A percentile compares a stretch with the other conserved stretches of the same genome.
Evolutionary conservation across 2,888 invertebrate species (phyloP).

Genomic region (Macaria liturata): DNA sequence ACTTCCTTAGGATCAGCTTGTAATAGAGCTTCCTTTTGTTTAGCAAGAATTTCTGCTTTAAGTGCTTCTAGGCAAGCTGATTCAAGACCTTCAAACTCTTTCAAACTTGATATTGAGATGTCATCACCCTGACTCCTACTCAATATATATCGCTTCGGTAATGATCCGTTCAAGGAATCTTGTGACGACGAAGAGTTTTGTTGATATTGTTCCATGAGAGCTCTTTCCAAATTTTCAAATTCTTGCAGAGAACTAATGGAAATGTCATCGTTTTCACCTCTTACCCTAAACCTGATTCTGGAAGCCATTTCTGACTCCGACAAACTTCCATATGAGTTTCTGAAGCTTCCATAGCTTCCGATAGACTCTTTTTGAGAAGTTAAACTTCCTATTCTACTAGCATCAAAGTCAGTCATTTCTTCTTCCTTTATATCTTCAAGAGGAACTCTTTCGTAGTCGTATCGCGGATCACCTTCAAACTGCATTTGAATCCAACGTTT

Average conservation of each 20-base stretch:
- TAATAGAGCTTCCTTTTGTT: constrained; percentile 92
- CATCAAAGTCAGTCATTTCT: constrained; percentile 94
- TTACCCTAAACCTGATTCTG: constrained; percentile 91
- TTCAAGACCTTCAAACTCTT: constrained; percentile 96
- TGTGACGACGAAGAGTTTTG: constrained; percentile 91
- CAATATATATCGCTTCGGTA: constrained; percentile 87
- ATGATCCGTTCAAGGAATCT: constrained; percentile 93
- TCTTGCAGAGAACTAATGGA: constrained; percentile 97
- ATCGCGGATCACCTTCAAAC: constrained; percentile 89
- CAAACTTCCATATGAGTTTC: constrained; percentile 95
- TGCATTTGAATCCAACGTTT: constrained; percentile 96
- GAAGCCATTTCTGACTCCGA: constrained; percentile 95
- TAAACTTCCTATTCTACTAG: constrained; percentile 89
- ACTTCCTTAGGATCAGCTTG: constrained; percentile 82
- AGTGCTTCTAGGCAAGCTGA: constrained; percentile 93
- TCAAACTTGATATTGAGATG: constrained; percentile 92
- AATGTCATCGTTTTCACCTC: constrained; percentile 95
- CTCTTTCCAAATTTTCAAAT: constrained; percentile 95
- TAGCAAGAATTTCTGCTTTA: constrained; percentile 91
- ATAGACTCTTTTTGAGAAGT: constrained; percentile 91
- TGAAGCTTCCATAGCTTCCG: constrained; percentile 91
- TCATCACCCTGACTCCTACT: constrained; percentile 93
- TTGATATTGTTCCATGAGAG: constrained; percentile 91
- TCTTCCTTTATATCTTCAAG: constrained; percentile 97
- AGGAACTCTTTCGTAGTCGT: constrained; percentile 92